phyloP scores from a whole-genome alignment of 2,888 invertebrate species.

The Tetragonisca angustula region DNA sequence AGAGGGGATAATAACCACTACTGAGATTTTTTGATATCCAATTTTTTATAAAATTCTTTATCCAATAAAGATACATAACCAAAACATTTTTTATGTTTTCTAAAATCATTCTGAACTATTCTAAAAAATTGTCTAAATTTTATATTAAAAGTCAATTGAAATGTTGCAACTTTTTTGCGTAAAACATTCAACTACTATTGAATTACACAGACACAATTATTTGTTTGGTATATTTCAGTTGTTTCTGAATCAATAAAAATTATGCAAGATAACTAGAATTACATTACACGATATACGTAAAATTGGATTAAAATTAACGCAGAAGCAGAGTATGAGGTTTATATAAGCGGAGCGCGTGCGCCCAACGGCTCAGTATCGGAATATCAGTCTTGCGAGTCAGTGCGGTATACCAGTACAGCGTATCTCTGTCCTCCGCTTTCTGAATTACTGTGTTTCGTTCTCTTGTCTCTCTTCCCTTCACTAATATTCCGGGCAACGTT shows the following conservation, averaged over 20 bases:
- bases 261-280: not conserved
- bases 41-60: accelerated
- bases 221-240: not conserved
- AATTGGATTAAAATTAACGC: conserved; percentile 15
- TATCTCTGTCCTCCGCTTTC: not conserved
- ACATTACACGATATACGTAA: not conserved
- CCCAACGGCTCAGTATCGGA: conserved; percentile 38
- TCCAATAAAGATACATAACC: not conserved
- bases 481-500: not conserved
- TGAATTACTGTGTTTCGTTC: not conserved
- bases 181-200: not conserved
- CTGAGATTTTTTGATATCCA: accelerated
- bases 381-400: not conserved
- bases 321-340: conserved; percentile 31
- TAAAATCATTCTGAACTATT: not conserved
- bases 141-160: not conserved
- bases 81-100: not conserved
- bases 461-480: conserved; percentile 12
- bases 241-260: not conserved
- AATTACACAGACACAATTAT: too few species aligned
- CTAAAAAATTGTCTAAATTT: not conserved
- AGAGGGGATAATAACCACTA: conserved; percentile 69
- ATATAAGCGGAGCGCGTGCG: conserved; percentile 65
- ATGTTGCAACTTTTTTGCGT: not conserved
- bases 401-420: not conserved